Base-by-base conservation (phyloP, 2,113 vertebrate species). In the Nycticebus coucang region DNA sequence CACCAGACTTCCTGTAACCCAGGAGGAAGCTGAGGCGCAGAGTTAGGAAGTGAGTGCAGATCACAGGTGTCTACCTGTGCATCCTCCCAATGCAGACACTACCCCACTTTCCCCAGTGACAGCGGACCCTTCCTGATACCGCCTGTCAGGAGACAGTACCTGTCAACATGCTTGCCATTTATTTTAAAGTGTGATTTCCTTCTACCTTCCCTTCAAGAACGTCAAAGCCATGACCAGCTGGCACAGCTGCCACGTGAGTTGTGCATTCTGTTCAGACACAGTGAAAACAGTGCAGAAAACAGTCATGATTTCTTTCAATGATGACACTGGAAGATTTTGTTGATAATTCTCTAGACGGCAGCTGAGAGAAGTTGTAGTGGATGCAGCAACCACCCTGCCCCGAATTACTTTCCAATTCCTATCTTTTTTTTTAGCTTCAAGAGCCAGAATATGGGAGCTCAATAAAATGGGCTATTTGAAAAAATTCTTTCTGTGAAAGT, bases 391-490 rank as follows among this genome's bases (percentile, higher is more conserved):
- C 55, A 5, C 24, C 5, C 22, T 80, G 37, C 45, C 24, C 69
- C 14, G 82, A 15, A 22, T 62, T 41, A 81, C 21, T 41, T 10
- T 57, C 30, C 12, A 57, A 11, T 50, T 80, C 55, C 75, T 75
- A 30, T 60, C 62, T 66, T 59, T 80, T 59, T 80, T 37, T 77
- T 68, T 89, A 45, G 57, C 13, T 22, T 81, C 1, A 88, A 57
- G 60, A 93, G 74, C 74, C 50, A 64, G 50, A 85, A 68, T 7
- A 64, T 24, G 50, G 35, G n/a, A 24, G 15, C 59, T 62, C 45
- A 93, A 60, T 79, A 72, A 94, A 96, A 94, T 7, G 55, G 64
- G 41, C 55, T 83, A 24, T 13, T 69, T 21, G 18, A 80, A 84
- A 60, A n/a, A 72, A 74, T 30, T 85, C 7, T 68, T 89, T 30